phyloP scores from a whole-genome alignment of 2,113 vertebrate genomes.

The Aptenodytes patagonicus region DNA sequence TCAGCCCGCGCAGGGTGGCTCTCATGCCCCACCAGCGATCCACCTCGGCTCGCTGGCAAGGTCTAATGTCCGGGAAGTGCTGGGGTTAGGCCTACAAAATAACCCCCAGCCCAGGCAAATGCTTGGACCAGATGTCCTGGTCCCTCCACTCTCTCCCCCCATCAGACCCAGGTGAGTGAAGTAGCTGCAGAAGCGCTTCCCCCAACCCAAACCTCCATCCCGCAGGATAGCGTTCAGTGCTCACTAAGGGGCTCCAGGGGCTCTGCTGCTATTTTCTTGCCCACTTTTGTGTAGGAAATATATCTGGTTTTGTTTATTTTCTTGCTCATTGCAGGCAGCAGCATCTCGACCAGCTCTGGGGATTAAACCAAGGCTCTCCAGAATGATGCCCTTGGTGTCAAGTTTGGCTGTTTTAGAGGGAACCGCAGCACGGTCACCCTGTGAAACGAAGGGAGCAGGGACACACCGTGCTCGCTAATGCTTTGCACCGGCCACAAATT shows the following conservation, averaged over 20 bases:
- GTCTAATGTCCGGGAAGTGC: background rate
- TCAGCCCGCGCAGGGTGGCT: background rate
- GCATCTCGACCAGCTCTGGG: background rate
- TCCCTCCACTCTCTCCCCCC: background rate
- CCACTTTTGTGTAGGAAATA: background rate
- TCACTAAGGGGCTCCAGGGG: background rate
- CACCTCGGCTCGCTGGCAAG: background rate
- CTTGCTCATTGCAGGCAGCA: background rate
- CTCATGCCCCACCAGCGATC: background rate
- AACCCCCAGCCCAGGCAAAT: background rate
- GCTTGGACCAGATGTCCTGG: background rate
- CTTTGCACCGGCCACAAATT: background rate
- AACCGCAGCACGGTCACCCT: background rate
- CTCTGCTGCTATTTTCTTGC: background rate
- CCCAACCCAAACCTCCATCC: background rate
- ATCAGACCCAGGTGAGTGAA: background rate
- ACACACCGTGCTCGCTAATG: background rate
- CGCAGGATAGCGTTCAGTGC: background rate
- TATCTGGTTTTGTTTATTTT: background rate
- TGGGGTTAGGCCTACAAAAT: background rate
- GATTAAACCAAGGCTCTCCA: background rate
- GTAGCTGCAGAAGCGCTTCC: background rate
- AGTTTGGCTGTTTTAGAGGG: background rate
- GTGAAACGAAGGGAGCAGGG: background rate
- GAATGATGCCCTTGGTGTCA: background rate